phyloP scores from a whole-genome alignment of 64 coral and sea anemone species.

The Anthopleura sola region DNA sequence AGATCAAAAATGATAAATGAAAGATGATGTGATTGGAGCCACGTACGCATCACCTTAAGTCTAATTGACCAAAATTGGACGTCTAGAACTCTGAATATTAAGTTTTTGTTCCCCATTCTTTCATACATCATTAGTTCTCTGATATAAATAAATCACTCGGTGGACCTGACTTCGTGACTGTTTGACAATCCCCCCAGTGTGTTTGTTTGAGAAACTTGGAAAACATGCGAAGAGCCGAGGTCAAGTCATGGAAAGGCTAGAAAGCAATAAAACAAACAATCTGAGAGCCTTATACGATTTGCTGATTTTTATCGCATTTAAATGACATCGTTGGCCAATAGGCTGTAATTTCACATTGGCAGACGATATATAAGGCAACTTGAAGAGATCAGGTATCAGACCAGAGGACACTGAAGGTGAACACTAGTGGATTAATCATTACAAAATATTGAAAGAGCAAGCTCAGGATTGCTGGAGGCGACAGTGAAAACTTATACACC shows the following conservation, averaged over 20 bases:
- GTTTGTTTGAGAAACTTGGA: background rate
- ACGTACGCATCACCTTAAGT: no score
- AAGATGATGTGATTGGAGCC: no score
- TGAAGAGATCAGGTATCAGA: background rate
- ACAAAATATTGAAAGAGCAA: no score
- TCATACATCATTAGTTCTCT: no score
- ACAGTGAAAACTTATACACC: no score
- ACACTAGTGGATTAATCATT: no score
- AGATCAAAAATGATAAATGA: no score
- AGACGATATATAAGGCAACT: background rate
- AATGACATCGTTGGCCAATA: background rate
- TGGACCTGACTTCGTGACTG: background rate
- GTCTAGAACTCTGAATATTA: no score
- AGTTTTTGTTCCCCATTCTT: no score
- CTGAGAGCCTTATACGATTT: background rate
- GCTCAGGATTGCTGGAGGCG: no score
- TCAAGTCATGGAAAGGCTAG: background rate
- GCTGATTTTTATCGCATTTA: constrained; percentile 1
- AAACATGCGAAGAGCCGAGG: background rate
- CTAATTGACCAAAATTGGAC: no score
- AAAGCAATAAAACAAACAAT: background rate
- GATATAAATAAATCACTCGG: background rate
- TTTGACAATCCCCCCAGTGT: background rate
- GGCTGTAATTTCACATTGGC: background rate
- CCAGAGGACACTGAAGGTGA: background rate